Percentiles rank a stretch among this genome's conserved stretches.
Evolutionary conservation across 2,113 vertebrate genomes (phyloP).

Genomic region (Synchiropus splendidus): DNA sequence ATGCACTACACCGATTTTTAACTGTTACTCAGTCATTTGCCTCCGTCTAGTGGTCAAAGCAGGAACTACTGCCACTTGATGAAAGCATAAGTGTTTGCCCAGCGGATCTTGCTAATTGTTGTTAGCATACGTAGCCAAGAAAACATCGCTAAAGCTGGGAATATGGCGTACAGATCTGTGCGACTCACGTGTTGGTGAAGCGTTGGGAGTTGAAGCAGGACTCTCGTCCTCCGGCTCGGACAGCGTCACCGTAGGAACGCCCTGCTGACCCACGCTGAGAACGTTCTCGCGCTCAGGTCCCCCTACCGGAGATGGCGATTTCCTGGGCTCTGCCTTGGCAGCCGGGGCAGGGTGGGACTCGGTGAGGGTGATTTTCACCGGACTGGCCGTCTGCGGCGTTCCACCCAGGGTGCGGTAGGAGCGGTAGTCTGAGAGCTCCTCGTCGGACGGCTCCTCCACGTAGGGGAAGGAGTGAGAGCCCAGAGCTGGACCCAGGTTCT

Average conservation of each 20-base stretch:
- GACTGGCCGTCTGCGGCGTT: conserved; percentile 64
- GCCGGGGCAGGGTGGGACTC: conserved; percentile 49
- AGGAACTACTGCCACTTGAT: no score
- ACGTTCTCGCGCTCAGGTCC: conserved; percentile 57
- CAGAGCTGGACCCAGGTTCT: conserved; percentile 57
- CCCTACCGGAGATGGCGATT: conserved; percentile 32
- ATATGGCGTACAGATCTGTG: no score
- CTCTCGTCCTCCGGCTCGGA: conserved; percentile 96
- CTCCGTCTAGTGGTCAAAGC: no score
- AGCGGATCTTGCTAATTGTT: no score
- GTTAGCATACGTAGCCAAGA: no score
- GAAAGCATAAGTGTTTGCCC: no score
- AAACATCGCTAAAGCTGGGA: no score
- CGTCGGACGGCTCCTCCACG: conserved; percentile 73
- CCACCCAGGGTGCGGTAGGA: conserved; percentile 62
- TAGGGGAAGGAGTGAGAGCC: conserved; percentile 70
- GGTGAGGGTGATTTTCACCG: conserved; percentile 83
- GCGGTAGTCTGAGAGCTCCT: conserved; percentile 69
- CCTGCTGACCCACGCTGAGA: conserved; percentile 79
- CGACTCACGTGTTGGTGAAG: conserved; percentile 79
- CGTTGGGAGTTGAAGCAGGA: conserved; percentile 80
- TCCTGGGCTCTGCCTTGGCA: conserved; percentile 27
- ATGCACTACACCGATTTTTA: no score
- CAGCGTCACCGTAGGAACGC: conserved; percentile 84
- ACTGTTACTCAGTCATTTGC: no score